Evolutionary conservation across 2,888 invertebrate species (phyloP).

Genomic region (Acronicta alni): DNA sequence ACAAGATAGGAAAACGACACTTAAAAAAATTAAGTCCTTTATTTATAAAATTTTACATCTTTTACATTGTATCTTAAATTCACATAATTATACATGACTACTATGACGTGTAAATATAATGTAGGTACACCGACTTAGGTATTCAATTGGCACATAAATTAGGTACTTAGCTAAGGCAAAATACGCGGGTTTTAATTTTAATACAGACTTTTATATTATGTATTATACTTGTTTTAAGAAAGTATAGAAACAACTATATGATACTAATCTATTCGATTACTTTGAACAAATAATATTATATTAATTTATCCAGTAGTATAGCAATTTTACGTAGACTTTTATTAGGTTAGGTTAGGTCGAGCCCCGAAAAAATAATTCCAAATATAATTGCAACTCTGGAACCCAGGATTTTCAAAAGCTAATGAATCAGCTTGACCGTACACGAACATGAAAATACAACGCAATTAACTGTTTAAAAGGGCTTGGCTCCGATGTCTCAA

Average conservation of each 20-base stretch:
- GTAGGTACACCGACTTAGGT: conserved; percentile 54
- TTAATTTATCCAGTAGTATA: too few species aligned
- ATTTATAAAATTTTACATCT: conserved; percentile 25
- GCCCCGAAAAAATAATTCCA: too few species aligned
- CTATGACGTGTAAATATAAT: conserved; percentile 23
- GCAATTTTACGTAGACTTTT: too few species aligned
- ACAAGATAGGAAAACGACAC: too few species aligned
- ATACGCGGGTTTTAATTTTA: conserved; percentile 3
- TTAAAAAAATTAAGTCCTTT: conserved; percentile 22
- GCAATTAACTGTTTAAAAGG: not conserved
- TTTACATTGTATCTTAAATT: conserved; percentile 5
- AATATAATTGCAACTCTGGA: too few species aligned
- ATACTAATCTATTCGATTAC: not conserved
- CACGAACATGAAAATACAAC: not conserved
- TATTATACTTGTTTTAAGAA: too few species aligned
- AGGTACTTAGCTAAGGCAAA: conserved; percentile 46
- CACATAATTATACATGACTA: conserved; percentile 20
- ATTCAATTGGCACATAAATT: conserved; percentile 68
- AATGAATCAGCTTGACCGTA: not conserved
- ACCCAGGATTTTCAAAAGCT: too few species aligned
- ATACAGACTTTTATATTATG: not conserved
- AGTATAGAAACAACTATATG: too few species aligned
- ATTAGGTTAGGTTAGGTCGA: too few species aligned
- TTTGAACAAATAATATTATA: not conserved
- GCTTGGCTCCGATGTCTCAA: not conserved